Conservation (phyloP, 37 sponge, comb jelly and placozoan species). For the Halichondria panicea region DNA sequence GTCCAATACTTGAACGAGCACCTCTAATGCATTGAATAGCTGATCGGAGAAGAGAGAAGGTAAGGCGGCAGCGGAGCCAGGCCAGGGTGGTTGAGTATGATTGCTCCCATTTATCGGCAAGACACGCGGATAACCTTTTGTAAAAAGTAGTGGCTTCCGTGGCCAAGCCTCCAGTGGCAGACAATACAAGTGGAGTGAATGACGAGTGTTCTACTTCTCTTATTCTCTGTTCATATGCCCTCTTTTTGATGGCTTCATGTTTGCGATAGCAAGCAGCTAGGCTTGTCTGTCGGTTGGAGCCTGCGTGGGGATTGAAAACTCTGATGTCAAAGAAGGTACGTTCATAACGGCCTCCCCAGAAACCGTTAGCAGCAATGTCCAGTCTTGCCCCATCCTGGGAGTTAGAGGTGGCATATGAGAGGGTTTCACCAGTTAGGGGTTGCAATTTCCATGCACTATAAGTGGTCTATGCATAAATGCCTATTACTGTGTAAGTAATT, state of each 20-base stretch:
- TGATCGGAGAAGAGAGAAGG: too few species aligned
- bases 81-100: too few species aligned
- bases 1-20: too few species aligned
- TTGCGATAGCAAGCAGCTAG: not conserved
- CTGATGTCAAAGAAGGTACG: conserved; percentile 23
- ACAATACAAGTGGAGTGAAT: conserved; percentile 13
- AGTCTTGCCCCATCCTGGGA: conserved; percentile 25
- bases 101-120: conserved; percentile 13
- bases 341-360: conserved; percentile 34
- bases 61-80: too few species aligned
- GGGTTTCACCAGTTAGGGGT: conserved; percentile 20
- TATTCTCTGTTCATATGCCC: conserved; percentile 14
- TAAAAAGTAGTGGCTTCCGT: conserved; percentile 5
- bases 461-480: too few species aligned
- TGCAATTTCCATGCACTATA: too few species aligned
- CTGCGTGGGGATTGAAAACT: conserved; percentile 40
- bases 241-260: conserved; percentile 15
- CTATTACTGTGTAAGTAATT: too few species aligned
- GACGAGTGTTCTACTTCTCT: conserved; percentile 17
- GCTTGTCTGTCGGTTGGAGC: not conserved
- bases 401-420: conserved; percentile 8
- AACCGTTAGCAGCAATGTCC: conserved; percentile 25
- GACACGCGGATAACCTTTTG: conserved; percentile 1
- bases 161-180: conserved; percentile 23
- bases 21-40: too few species aligned